Conservation (phyloP, 2,888 invertebrate genomes). For the Entomobrya proxima region DNA sequence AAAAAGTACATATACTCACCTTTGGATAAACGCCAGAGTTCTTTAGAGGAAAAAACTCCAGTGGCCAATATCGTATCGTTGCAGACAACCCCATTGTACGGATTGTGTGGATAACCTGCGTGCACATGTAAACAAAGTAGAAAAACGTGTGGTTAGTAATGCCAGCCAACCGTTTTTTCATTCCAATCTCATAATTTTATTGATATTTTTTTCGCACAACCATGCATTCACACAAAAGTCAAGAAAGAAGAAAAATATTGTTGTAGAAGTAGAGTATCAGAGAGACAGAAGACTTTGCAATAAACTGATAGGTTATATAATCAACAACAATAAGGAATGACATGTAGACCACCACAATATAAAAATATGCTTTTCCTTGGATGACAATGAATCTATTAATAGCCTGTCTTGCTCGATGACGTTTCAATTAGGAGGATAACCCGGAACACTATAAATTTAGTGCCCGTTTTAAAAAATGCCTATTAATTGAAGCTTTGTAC, state of each 20-base stretch:
- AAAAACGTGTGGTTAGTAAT: slow-evolving; percentile 29
- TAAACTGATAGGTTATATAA: too few species aligned
- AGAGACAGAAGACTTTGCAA: too few species aligned
- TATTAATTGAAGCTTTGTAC: too few species aligned
- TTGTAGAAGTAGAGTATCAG: too few species aligned
- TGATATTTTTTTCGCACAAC: slow-evolving; percentile 6
- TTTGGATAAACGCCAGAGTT: slow-evolving; percentile 99
- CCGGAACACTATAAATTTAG: too few species aligned
- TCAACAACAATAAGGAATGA: too few species aligned
- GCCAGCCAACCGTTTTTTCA: slow-evolving; percentile 35
- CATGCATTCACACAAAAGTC: slow-evolving; percentile 5
- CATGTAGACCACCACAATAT: too few species aligned
- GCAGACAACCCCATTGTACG: slow-evolving; percentile 98
- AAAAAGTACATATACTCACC: slow-evolving; percentile 80
- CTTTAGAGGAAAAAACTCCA: slow-evolving; percentile 99
- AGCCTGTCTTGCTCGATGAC: too few species aligned
- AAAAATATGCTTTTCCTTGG: too few species aligned
- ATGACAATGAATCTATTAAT: too few species aligned
- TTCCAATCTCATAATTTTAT: slow-evolving; percentile 21
- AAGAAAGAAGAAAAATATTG: neutral
- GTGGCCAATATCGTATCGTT: slow-evolving; percentile 99
- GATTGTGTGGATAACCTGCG: slow-evolving; percentile 92
- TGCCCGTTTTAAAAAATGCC: too few species aligned
- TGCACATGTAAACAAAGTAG: slow-evolving; percentile 57
- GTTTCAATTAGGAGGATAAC: too few species aligned